A percentile compares a stretch with the other conserved stretches of the same genome.
These are phyloP conservation scores for Melospiza georgiana DNA, from an alignment of 2,113 vertebrate species.

Conservation along the genomic window DNA sequence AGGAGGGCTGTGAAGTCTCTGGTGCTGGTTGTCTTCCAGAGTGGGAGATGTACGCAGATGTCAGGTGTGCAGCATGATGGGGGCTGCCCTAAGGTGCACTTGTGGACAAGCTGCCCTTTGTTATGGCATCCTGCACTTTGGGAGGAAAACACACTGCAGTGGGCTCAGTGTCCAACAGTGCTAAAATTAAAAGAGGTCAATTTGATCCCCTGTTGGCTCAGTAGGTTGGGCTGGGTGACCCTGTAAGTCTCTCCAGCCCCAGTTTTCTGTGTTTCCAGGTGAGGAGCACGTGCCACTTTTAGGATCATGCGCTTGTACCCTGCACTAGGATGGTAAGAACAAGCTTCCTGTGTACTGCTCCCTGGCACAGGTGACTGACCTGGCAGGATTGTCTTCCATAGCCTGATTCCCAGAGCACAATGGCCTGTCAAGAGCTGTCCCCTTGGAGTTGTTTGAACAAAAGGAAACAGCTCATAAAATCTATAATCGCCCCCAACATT, in stretches of 20 bases:
- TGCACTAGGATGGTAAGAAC: neutral
- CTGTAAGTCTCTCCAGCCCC: neutral
- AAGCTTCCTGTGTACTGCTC: neutral
- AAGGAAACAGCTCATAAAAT: neutral
- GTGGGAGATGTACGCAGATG: neutral
- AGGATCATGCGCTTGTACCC: too few relatives aligned
- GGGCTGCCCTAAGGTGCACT: neutral
- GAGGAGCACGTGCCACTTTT: neutral
- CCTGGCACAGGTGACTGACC: neutral
- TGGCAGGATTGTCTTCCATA: neutral
- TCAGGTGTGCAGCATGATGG: fast-evolving
- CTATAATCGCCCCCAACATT: neutral
- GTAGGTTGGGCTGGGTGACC: neutral
- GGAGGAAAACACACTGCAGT: neutral
- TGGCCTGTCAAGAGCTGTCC: neutral
- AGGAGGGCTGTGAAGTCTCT: neutral
- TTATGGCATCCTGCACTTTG: fast-evolving
- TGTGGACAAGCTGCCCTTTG: neutral
- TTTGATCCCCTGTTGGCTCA: neutral
- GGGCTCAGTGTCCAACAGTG: neutral
- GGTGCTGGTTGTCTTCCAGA: neutral
- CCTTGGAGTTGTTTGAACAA: neutral
- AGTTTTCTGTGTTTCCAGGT: neutral
- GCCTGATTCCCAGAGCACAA: neutral
- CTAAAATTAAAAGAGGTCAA: neutral